Evolutionary conservation across 2,113 vertebrate genomes (phyloP), one percentile per base, ranked within the genome.

Genomic region (Dasyurus viverrinus): DNA sequence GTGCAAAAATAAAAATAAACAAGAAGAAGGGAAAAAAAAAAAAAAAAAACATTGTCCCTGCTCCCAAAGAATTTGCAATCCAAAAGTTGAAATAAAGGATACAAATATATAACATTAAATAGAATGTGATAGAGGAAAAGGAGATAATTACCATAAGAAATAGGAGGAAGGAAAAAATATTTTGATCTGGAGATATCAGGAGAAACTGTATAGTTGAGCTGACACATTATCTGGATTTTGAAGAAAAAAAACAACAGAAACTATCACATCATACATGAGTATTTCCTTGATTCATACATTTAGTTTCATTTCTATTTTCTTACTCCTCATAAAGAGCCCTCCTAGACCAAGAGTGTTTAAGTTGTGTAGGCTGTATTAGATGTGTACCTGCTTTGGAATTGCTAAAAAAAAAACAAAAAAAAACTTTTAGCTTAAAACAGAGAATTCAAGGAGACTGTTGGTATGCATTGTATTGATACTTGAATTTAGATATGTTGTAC

Each of bases 261-360:
- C 27, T 60, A 30, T 60, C 57, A 12, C 27, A 60, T 30, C 57
- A 93, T 12, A 27, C 3, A 89, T 93, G 48, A 26, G 16, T 23
- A 3, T 19, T 93, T 92, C 19, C 91, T 95, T 52, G 93, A 60
- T 1, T 57, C 5, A 93, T 93, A 92, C 0, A 8, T 68, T 0
- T 7, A 94, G 42, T 92, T 84, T 90, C 27, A 36, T 9, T n/a
- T 42, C 90, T 0, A 50, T 2, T 0, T 0, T n/a, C 23, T 89
- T 93, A 48, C 8, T 93, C 1, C 60, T 94, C 91, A 91, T 16
- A 95, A 16, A 2, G 25, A 60, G 2, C 4, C 19, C 0, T 84
- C 89, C 42, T 55, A 23, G 6, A 76, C 89, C 54, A 92, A 55
- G 36, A 54, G n/a, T 53, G 90, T 53, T 94, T 91, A 94, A 97